Base-by-base conservation (phyloP, 2,888 invertebrate species). In the Heterodera filipjevi region DNA sequence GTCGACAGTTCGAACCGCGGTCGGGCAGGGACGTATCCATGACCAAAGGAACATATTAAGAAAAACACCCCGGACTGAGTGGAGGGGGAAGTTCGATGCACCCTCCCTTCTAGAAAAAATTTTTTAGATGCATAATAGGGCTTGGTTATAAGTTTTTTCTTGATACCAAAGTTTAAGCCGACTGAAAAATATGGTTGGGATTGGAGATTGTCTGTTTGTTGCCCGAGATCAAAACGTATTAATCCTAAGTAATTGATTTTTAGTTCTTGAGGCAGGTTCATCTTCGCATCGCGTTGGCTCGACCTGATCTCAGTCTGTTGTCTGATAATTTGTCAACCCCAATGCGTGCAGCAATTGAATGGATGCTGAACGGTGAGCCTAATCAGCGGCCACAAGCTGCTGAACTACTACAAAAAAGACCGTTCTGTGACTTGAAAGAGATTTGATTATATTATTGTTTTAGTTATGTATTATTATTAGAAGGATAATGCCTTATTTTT, bases 1-100 rank as follows among this genome's bases (percentile, higher is more conserved):
- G 8, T 22, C 79, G 83, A 3, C 66, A 53, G n/a, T 84, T 80
- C 46, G 86, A 85, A 39, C 76, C 83, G 19, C 72, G 81, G 49
- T 83, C 86, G n/a, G n/a, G n/a, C n/a, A n/a, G n/a, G n/a, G n/a
- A n/a, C n/a, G n/a, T n/a, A n/a, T n/a, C n/a, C n/a, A 10, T 39
- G 39, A 12, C 12, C 39, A 39, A 39, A 10, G 39, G 39, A 39
- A 6, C 6, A 39, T 6, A 39, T 39, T 39, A n/a, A n/a, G n/a
- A n/a, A n/a, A n/a, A n/a, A n/a, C n/a, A n/a, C n/a, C n/a, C n/a
- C n/a, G n/a, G n/a, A n/a, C n/a, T n/a, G n/a, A n/a, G n/a, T n/a
- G n/a, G n/a, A n/a, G n/a, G n/a, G n/a, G n/a, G n/a, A n/a, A n/a
- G n/a, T n/a, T n/a, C n/a, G n/a, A n/a, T n/a, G n/a, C n/a, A n/a